Base-by-base conservation (phyloP, 2,888 invertebrate genomes). In the Scaptomyza polygonia region DNA sequence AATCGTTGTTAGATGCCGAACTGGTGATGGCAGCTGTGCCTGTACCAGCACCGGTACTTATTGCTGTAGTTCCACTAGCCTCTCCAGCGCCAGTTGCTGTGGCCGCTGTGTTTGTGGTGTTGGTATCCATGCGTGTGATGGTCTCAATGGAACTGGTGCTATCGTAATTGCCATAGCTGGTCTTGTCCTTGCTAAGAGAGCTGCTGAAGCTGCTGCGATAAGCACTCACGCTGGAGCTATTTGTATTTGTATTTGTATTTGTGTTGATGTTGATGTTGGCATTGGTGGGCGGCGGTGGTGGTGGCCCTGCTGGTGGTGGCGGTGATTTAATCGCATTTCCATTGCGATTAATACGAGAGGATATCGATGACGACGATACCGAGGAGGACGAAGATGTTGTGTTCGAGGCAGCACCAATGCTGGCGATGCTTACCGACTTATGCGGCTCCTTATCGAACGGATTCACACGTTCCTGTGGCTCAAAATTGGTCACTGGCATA, bases 381-480 rank as follows among this genome's bases (percentile, higher is more conserved):
- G 89, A 88, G 8, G 89, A 90, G 0, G 90, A 86, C 14, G 85
- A 86, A n/a, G 88, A 87, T 18, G 87, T 74, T 36, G 84, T 80
- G 27, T 88, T 86, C 40, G 89, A 88, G 14, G 70, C 78, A n/a
- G 62, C 77, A 29, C 85, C 77, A 25, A 79, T 83, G 45, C 78
- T 75, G 55, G 68, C 76, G 36, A 61, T 56, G 56, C 77, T 80
- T 5, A 54, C 67, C 30, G 89, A 80, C 45, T 81, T 78, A 56
- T 78, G 70, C 5, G 86, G 75, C 39, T 90, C 90, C 81, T 92
- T 92, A 67, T 92, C 92, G 39, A 92, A 92, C 40, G 92, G 92
- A 83, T 92, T 92, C 3, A 91, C 89, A 18, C 92, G 87, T 63
- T 92, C 92, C 67, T 91, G 91, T 32, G 91, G 89, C 65, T 91